Evolutionary conservation across 2,113 vertebrate genomes (phyloP).

Genomic region (Baryphthengus martii): DNA sequence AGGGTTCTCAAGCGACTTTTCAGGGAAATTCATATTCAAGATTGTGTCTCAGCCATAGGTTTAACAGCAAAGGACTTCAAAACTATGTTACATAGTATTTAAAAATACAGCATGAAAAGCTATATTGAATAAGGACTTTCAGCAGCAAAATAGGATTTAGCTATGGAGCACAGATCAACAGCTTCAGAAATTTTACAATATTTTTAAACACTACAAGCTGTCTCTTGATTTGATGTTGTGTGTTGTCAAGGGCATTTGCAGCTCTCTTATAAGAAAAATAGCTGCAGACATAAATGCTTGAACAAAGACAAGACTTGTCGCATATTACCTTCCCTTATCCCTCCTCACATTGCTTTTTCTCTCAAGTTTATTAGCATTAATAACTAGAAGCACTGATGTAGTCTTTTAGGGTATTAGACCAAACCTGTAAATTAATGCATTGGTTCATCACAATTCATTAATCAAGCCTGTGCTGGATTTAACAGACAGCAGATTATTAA

Average conservation of each 20-base stretch:
- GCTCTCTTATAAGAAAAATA: background rate
- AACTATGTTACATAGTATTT: background rate
- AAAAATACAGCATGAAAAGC: conserved; percentile 3
- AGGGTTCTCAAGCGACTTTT: background rate
- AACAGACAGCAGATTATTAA: conserved; percentile 81
- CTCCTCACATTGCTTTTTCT: conserved; percentile 50
- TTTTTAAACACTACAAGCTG: background rate
- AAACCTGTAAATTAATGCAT: conserved; percentile 79
- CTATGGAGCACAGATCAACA: background rate
- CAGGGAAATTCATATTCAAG: background rate
- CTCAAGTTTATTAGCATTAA: conserved; percentile 67
- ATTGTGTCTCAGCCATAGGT: background rate
- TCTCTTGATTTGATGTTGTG: background rate
- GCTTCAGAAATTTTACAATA: background rate
- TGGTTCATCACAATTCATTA: conserved; percentile 81
- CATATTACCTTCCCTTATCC: conserved; percentile 32
- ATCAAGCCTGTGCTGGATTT: conserved; percentile 77
- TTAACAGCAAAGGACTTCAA: background rate
- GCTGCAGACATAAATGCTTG: background rate
- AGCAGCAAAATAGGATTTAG: background rate
- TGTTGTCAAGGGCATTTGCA: background rate
- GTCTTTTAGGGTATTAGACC: conserved; percentile 74
- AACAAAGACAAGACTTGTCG: conserved; percentile 9
- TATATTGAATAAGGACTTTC: background rate
- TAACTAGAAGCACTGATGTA: conserved; percentile 69